phyloP scores from a whole-genome alignment of 2,888 invertebrate species.

The Exocentrus adspersus region DNA sequence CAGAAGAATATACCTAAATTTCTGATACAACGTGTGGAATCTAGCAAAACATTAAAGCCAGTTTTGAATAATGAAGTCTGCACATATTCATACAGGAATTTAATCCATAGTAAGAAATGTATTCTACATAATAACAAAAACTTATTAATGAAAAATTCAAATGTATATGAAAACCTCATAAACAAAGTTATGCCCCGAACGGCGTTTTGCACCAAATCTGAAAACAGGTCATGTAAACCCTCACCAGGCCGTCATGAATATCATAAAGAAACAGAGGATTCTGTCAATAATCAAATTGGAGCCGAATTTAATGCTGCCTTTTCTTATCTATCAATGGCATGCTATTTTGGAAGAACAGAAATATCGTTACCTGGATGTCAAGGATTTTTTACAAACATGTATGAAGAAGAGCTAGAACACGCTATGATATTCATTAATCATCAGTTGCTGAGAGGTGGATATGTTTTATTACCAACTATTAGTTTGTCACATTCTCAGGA shows the following conservation, averaged over 20 bases:
- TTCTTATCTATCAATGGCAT: conserved; percentile 71
- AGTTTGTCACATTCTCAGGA: conserved; percentile 54
- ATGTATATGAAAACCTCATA: conserved; percentile 18
- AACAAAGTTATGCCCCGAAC: not conserved
- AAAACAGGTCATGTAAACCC: not conserved
- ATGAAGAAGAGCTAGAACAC: conserved; percentile 65
- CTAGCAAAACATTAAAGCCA: not conserved
- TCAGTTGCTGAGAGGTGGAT: conserved; percentile 64
- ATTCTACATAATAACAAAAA: not conserved
- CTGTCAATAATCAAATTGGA: conserved; percentile 68
- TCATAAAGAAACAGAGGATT: conserved; percentile 64
- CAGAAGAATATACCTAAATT: not conserved
- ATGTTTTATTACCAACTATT: conserved; percentile 57
- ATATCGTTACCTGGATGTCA: conserved; percentile 63
- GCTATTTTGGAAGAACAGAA: conserved; percentile 64
- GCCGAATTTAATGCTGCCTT: conserved; percentile 70
- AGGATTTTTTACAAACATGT: conserved; percentile 65
- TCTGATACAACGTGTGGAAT: not conserved
- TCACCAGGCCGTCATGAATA: conserved; percentile 53
- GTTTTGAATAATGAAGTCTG: not conserved
- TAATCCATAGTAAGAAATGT: not conserved
- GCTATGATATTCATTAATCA: conserved; percentile 63
- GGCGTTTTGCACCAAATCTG: conserved; percentile 13
- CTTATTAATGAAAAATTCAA: not conserved
- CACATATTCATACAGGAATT: not conserved